Conservation (phyloP, 2,797 vertebrate genomes). For the Halcyon leucocephala region DNA sequence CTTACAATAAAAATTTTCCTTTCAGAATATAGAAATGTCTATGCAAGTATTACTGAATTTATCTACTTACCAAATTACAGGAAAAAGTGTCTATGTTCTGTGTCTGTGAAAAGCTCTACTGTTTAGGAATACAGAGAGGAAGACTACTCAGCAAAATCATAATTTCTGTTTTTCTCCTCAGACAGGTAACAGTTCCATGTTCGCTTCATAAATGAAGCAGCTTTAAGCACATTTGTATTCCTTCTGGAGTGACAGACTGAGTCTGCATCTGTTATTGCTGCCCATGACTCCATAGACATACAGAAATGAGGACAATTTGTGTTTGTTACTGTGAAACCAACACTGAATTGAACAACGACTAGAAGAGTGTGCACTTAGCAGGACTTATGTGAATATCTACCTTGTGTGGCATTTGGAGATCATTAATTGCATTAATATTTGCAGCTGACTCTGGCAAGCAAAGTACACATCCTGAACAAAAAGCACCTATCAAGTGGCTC, state of each 20-base stretch:
- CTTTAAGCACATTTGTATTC: constrained; percentile 81
- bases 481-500: constrained; percentile 57
- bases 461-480: constrained; percentile 26
- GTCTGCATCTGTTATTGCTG: constrained; percentile 81
- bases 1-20: neutral
- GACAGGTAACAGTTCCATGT: constrained; percentile 84
- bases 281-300: constrained; percentile 77
- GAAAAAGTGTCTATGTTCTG: neutral
- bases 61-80: neutral
- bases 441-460: constrained; percentile 41
- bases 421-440: constrained; percentile 60
- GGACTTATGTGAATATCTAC: constrained; percentile 59
- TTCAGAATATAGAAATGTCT: neutral
- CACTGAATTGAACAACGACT: constrained; percentile 69
- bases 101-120: neutral
- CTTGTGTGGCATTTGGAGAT: constrained; percentile 60
- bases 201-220: constrained; percentile 85
- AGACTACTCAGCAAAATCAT: neutral
- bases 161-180: constrained; percentile 55
- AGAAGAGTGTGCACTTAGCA: constrained; percentile 74
- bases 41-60: neutral
- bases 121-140: neutral
- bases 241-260: constrained; percentile 84
- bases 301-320: constrained; percentile 73
- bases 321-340: constrained; percentile 78